Evolutionary conservation across 2,888 invertebrate genomes (phyloP).

Genomic region (Volucella bombylans): DNA sequence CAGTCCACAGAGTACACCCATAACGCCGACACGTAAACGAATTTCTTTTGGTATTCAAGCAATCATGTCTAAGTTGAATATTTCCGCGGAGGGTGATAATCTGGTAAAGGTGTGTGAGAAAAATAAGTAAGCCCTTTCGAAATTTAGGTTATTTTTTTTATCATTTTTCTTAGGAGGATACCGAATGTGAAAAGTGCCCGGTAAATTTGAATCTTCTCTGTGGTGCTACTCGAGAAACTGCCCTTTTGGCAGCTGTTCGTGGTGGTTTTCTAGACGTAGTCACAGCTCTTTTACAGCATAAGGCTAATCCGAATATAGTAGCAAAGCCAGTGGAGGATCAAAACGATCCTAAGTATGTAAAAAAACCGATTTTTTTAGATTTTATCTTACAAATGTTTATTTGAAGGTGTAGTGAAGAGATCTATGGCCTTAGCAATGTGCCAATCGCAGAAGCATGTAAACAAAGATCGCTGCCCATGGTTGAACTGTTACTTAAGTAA

Average conservation of each 20-base stretch:
- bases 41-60: conserved; percentile 95
- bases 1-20: conserved; percentile 79
- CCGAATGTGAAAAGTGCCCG: conserved; percentile 84
- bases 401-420: conserved; percentile 80
- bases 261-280: conserved; percentile 89
- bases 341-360: conserved; percentile 80
- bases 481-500: conserved; percentile 81
- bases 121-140: conserved; percentile 28
- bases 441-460: conserved; percentile 82
- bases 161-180: conserved; percentile 71
- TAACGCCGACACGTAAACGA: conserved; percentile 85
- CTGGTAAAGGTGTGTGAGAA: conserved; percentile 80
- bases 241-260: conserved; percentile 91
- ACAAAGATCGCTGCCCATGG: conserved; percentile 81
- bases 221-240: conserved; percentile 90
- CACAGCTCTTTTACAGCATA: conserved; percentile 87
- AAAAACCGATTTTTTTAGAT: background rate
- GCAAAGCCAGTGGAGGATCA: conserved; percentile 83
- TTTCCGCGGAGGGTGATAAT: conserved; percentile 84
- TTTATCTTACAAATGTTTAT: background rate
- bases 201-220: conserved; percentile 89
- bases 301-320: conserved; percentile 91
- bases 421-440: conserved; percentile 81
- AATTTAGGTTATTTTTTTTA: conserved; percentile 6
- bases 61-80: conserved; percentile 91